Percentiles rank a stretch among this genome's conserved stretches.
These are phyloP conservation scores for Odontophorus gujanensis DNA, from an alignment of 2,113 vertebrate genomes.

Conservation along the genomic window DNA sequence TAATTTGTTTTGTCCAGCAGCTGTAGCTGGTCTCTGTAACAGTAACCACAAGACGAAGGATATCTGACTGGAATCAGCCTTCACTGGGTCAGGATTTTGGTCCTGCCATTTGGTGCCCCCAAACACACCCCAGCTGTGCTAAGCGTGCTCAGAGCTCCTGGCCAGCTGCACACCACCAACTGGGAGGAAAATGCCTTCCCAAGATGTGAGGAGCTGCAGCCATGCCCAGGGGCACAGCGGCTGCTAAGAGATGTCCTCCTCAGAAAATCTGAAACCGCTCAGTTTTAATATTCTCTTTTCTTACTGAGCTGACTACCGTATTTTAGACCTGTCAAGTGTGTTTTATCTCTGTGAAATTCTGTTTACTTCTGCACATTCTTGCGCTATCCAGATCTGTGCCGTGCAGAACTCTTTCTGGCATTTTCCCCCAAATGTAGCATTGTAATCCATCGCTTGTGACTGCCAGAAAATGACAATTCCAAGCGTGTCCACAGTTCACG, in stretches of 20 bases:
- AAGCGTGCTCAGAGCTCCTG: not conserved
- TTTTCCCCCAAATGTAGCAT: not conserved
- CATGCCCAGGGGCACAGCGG: not conserved
- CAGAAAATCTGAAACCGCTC: not conserved
- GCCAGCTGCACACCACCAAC: not conserved
- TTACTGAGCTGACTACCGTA: not conserved
- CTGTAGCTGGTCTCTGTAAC: not conserved
- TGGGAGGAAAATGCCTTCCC: not conserved
- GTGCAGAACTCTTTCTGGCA: not conserved
- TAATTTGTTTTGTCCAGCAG: not conserved
- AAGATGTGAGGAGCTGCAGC: not conserved
- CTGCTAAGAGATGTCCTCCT: not conserved
- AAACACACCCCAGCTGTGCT: not conserved
- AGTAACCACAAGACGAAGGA: not conserved
- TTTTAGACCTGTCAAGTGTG: constrained; percentile 5
- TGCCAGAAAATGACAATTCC: constrained; percentile 24
- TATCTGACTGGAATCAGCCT: not conserved
- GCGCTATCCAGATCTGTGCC: not conserved
- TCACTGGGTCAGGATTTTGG: not conserved
- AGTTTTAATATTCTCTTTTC: not conserved
- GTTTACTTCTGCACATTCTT: constrained; percentile 24
- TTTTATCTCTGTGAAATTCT: constrained; percentile 22
- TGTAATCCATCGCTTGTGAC: not conserved
- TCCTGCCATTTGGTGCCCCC: not conserved
- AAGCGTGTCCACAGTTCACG: not conserved